Evolutionary conservation across 2,888 invertebrate genomes (phyloP), one percentile per base, ranked within the genome.

Genomic region (Eristalinus sepulchralis): DNA sequence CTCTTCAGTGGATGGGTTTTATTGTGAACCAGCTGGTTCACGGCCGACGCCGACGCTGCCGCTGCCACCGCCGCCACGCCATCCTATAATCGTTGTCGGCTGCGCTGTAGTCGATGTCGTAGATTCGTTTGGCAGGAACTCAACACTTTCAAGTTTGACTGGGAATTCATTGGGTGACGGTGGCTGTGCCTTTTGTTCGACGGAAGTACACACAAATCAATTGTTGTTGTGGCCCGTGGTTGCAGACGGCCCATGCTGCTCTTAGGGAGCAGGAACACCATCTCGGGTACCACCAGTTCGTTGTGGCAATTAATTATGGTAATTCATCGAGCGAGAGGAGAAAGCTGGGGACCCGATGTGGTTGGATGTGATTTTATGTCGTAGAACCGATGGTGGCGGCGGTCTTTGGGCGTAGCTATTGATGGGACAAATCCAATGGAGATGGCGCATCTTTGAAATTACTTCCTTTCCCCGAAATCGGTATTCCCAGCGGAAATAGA

Each of bases 301-400:
- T 59, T 79, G 73, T 59, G 70, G 79, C 83, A 83, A 83, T 79
- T 79, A 83, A 83, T 83, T 83, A 83, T 79, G 75, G 79, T 75
- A 79, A 75, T 83, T 79, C 75, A 9, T 63, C 39, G 68, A 62
- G 59, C 20, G 60, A 68, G 60, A 64, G 64, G 75, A 83, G 83
- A 79, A 83, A 83, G 83, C 70, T 55, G 53, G 76, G 60, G 47
- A 72, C 39, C 64, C 34, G 75, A 70, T 27, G 78, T 34, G 57
- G 68, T 64, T 75, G 68, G 34, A 47, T 70, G 63, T 64, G 75
- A 59, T 63, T 75, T 75, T 47, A 47, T 47, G 47, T 17, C 47
- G 47, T 47, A n/a, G 13, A 1, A 13, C 47, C 47, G 0, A 5
- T 36, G 13, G 13, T n/a, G 17, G 17, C 17, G 17, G 47, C 17